Evolutionary conservation across 2,888 invertebrate species (phyloP).

Genomic region (Synanthedon myopaeformis): DNA sequence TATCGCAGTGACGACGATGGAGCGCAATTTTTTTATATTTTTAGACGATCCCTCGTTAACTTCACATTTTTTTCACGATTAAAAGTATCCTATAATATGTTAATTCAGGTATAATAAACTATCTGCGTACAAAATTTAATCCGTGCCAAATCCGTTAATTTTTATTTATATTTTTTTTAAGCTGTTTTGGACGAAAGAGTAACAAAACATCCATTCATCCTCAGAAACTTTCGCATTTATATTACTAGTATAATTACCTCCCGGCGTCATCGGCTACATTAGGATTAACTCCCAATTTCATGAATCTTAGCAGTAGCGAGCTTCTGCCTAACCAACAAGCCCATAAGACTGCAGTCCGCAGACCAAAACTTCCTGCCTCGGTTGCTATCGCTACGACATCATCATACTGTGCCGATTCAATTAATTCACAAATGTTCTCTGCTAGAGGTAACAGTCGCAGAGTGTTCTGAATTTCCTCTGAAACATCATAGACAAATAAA

Average conservation of each 20-base stretch:
- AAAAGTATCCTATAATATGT: too few species aligned
- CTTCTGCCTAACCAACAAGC: conserved; percentile 73
- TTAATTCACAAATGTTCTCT: conserved; percentile 45
- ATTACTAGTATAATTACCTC: conserved; percentile 49
- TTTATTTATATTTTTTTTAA: too few species aligned
- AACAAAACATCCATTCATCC: too few species aligned
- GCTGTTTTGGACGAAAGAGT: background rate
- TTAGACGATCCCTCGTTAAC: too few species aligned
- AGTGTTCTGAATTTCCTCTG: conserved; percentile 51
- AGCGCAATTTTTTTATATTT: too few species aligned
- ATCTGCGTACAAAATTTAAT: too few species aligned
- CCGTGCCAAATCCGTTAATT: too few species aligned
- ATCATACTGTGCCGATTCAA: conserved; percentile 54
- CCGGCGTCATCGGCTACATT: conserved; percentile 76
- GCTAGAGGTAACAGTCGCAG: conserved; percentile 54
- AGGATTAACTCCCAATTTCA: conserved; percentile 72
- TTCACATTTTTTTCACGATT: too few species aligned
- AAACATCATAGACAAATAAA: conserved; percentile 1
- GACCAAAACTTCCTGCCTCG: conserved; percentile 32
- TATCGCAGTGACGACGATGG: too few species aligned
- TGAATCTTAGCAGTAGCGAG: conserved; percentile 61
- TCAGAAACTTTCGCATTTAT: too few species aligned
- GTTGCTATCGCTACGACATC: conserved; percentile 42
- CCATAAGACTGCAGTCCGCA: conserved; percentile 69
- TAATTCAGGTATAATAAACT: too few species aligned